These are phyloP conservation scores for Strongylocentrotus purpuratus DNA, from an alignment of 35 echinoderm and acorn worm genomes.

Conservation along the genomic window DNA sequence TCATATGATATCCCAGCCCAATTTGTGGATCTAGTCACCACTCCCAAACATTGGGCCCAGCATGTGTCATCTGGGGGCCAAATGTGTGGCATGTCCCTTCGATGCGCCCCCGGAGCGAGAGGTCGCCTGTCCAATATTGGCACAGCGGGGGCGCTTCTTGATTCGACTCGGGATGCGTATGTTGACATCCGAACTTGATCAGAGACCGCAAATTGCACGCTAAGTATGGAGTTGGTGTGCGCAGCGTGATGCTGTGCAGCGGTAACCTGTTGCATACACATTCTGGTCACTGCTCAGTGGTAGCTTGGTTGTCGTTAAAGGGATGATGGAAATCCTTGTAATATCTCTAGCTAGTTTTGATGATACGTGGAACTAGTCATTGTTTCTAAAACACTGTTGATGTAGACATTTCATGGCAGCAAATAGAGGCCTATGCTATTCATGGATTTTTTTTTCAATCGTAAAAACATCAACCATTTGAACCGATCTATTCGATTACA, in stretches of 20 bases:
- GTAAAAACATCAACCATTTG: too few relatives aligned
- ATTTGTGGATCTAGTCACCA: neutral
- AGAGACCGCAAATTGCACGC: neutral
- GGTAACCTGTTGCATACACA: neutral
- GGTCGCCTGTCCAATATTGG: neutral
- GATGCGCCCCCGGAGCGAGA: neutral
- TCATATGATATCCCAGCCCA: neutral
- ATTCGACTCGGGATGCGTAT: neutral
- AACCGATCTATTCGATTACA: too few relatives aligned
- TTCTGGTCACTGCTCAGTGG: neutral
- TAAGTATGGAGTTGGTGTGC: neutral
- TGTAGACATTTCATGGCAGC: too few relatives aligned
- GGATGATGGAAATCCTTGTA: too few relatives aligned
- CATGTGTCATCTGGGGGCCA: neutral
- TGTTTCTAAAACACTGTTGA: too few relatives aligned
- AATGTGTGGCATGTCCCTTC: neutral
- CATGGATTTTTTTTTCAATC: too few relatives aligned
- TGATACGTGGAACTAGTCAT: too few relatives aligned
- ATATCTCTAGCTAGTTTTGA: too few relatives aligned
- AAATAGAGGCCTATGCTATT: too few relatives aligned
- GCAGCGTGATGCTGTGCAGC: neutral
- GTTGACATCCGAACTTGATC: neutral
- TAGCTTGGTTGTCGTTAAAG: too few relatives aligned
- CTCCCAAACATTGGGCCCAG: constrained; percentile 7
- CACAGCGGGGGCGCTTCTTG: neutral